These are phyloP conservation scores for Drosophila asahinai DNA, from an alignment of 1,140 invertebrate genomes.

Conservation along the genomic window DNA sequence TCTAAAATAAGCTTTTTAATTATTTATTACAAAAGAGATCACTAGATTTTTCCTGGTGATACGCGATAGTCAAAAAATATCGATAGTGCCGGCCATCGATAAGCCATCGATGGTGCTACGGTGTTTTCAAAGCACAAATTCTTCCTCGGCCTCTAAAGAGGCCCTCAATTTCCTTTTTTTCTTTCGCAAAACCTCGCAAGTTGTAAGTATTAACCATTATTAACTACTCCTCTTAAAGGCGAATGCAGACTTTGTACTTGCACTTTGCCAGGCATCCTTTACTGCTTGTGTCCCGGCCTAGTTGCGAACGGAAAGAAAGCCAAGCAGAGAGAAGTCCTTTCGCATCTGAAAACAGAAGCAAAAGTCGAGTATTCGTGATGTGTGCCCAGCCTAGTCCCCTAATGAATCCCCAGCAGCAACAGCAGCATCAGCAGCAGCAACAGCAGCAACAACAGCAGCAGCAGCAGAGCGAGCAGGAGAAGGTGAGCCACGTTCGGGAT, in stretches of 20 bases:
- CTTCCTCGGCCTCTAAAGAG: neutral
- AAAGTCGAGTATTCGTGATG: constrained; percentile 41
- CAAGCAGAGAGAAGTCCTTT: neutral
- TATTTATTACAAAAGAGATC: too few relatives aligned
- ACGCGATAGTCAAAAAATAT: neutral
- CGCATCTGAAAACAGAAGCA: neutral
- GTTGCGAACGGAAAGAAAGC: neutral
- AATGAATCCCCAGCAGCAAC: constrained; percentile 72
- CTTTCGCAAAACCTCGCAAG: neutral
- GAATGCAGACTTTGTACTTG: neutral
- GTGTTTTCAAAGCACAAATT: constrained; percentile 6
- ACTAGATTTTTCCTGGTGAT: too few relatives aligned
- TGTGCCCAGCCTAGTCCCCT: constrained; percentile 77
- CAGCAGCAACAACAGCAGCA: constrained; percentile 42
- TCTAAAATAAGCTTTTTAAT: too few relatives aligned
- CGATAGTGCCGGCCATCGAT: neutral
- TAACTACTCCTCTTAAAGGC: too few relatives aligned
- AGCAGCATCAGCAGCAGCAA: constrained; percentile 30
- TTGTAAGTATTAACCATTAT: neutral
- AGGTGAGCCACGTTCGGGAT: constrained; percentile 44
- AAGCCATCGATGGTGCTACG: neutral
- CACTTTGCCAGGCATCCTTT: neutral
- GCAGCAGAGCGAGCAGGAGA: constrained; percentile 74
- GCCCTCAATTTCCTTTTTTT: neutral
- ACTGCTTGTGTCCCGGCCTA: too few relatives aligned